Evolutionary conservation across 2,113 vertebrate genomes (phyloP).

Genomic region (Albula goreensis): DNA sequence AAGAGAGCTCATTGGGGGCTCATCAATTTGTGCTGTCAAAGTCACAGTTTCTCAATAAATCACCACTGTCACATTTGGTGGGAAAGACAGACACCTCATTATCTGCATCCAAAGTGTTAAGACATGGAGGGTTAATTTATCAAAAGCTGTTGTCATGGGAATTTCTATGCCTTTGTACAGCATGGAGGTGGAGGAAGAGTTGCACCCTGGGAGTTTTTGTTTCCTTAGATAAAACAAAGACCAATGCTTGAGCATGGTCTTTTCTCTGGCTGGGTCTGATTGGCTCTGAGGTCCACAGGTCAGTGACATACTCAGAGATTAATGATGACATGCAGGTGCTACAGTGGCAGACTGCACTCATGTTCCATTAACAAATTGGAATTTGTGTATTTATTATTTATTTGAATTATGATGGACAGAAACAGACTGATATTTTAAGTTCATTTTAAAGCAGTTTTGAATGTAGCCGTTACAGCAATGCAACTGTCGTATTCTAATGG

Average conservation of each 20-base stretch:
- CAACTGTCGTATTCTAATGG: too few relatives aligned
- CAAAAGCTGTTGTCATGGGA: conserved; percentile 18
- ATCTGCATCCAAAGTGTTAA: neutral
- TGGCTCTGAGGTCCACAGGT: conserved; percentile 15
- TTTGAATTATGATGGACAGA: too few relatives aligned
- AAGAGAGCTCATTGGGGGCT: neutral
- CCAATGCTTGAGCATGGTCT: conserved; percentile 53
- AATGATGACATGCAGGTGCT: neutral
- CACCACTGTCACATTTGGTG: neutral
- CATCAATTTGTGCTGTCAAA: conserved; percentile 7
- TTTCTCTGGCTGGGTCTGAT: conserved; percentile 8
- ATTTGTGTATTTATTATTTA: neutral
- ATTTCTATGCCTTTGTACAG: conserved; percentile 10
- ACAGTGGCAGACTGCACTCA: neutral
- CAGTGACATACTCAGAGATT: conserved; percentile 6
- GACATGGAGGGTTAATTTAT: neutral
- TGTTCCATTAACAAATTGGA: neutral
- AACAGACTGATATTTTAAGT: too few relatives aligned
- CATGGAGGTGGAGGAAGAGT: neutral
- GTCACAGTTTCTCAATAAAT: neutral
- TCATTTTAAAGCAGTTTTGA: too few relatives aligned
- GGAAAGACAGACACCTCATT: conserved; percentile 4
- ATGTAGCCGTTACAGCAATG: too few relatives aligned
- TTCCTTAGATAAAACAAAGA: conserved; percentile 29
- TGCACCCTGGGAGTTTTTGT: neutral